Evolutionary conservation across 2,113 vertebrate species (phyloP).

Genomic region (Saguinus imperator): DNA sequence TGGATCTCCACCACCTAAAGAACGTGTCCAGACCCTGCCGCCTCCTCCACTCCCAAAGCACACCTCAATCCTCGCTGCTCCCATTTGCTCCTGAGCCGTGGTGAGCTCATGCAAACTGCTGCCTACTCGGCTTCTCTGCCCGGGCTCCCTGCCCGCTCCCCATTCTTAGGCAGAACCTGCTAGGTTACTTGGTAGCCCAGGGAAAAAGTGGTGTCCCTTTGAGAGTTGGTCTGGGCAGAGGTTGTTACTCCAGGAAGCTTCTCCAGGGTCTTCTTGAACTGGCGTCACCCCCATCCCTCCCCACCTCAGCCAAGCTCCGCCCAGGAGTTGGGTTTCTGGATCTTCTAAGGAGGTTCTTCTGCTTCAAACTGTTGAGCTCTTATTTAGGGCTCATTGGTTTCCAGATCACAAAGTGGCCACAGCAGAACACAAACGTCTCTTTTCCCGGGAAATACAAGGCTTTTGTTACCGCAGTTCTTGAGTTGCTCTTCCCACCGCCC

Average conservation of each 20-base stretch:
- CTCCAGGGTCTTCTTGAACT: neutral
- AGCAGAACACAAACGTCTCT: neutral
- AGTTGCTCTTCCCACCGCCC: neutral
- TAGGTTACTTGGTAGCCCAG: neutral
- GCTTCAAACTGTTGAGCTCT: neutral
- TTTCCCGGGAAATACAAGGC: neutral
- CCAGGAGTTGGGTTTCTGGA: neutral
- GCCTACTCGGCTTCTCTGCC: neutral
- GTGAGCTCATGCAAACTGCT: neutral
- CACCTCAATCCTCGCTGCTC: neutral
- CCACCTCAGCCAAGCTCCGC: neutral
- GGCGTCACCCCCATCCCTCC: neutral
- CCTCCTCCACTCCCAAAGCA: neutral
- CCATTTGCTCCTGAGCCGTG: no score
- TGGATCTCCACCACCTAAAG: neutral
- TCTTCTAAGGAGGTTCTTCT: neutral
- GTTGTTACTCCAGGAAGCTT: neutral
- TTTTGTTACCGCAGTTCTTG: neutral
- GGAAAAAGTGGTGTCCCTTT: neutral
- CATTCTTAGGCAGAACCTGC: neutral
- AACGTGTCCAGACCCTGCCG: neutral
- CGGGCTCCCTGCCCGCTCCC: neutral
- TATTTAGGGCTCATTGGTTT: neutral
- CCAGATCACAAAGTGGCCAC: neutral
- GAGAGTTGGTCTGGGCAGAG: neutral